Base-by-base conservation (phyloP, 2,888 invertebrate genomes). In the Drosophila stalkeri region DNA sequence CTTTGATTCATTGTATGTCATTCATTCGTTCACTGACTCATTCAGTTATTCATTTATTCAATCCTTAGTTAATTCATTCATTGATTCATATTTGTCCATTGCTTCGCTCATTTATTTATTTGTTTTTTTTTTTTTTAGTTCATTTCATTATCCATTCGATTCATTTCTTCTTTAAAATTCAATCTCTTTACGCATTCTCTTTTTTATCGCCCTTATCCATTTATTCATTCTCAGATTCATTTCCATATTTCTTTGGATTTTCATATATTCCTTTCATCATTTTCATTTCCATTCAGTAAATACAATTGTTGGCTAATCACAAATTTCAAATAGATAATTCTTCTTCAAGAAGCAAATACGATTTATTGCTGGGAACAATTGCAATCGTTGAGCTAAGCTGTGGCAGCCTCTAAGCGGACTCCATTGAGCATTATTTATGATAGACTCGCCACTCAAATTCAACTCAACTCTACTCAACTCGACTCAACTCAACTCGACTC, bases 401-500 rank as follows among this genome's bases (percentile, higher is more conserved):
- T 9, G 20, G 20, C 52, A 37, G 20, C 16, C 52, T 37, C 52
- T 27, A n/a, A 23, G n/a, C 39, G 20, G 41, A 27, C 39, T 39
- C 55, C 41, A 23, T 7, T 27, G 27, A 55, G 55, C 41, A 55
- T 55, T 55, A 41, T 55, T 39, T 55, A 39, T 20, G 52, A 37
- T 20, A 16, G 27, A 39, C 55, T 55, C 39, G 54, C 33, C 33
- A 16, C 43, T 46, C n/a, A n/a, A n/a, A n/a, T n/a, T n/a, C 39
- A 14, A 20, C n/a, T 35, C 41, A 6, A 33, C 12, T 39, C 39
- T 7, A 39, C 39, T 43, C 41, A 1, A 43, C 41, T n/a, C 41
- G 41, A 43, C 43, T 35, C 39, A 14, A 18, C 14, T 37, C 31
- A 16, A 16, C 37, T 37, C 37, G 6, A 37, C 33, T 35, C 39